A percentile compares a stretch with the other conserved stretches of the same genome.
Evolutionary conservation across 2,797 vertebrate genomes (phyloP).

Genomic region (Cheirogaleus major): DNA sequence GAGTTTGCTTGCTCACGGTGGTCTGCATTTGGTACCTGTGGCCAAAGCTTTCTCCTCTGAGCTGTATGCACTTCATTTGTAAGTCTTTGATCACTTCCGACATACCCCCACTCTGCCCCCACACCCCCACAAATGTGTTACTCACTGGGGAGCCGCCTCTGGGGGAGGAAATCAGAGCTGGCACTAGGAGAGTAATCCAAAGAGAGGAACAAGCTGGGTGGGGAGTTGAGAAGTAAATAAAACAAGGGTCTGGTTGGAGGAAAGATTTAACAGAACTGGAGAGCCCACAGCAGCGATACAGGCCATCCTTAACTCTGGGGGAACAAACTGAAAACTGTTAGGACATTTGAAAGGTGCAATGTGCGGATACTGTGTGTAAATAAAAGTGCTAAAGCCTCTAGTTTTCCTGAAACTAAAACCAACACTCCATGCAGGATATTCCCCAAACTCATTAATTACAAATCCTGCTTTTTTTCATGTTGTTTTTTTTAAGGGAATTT

Average conservation of each 20-base stretch:
- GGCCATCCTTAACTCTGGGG: neutral
- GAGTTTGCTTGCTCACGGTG: neutral
- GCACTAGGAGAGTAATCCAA: neutral
- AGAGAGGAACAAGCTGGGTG: neutral
- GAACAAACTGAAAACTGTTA: neutral
- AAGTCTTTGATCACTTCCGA: conserved; percentile 48
- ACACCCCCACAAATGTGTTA: neutral
- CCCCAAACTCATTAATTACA: neutral
- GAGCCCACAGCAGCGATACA: neutral
- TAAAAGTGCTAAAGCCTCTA: neutral
- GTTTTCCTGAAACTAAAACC: neutral
- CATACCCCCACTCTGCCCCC: neutral
- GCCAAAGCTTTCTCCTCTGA: neutral
- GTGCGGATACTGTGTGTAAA: neutral
- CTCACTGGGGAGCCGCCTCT: neutral
- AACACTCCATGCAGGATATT: neutral
- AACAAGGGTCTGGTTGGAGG: neutral
- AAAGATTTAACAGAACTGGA: neutral
- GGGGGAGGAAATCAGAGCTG: neutral
- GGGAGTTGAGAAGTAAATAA: neutral
- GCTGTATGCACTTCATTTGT: neutral
- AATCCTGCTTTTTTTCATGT: neutral
- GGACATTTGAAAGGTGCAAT: neutral
- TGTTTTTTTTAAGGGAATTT: neutral
- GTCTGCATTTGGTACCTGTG: conserved; percentile 27